phyloP scores from a whole-genome alignment of 2,888 invertebrate species.

The Tachina fera region DNA sequence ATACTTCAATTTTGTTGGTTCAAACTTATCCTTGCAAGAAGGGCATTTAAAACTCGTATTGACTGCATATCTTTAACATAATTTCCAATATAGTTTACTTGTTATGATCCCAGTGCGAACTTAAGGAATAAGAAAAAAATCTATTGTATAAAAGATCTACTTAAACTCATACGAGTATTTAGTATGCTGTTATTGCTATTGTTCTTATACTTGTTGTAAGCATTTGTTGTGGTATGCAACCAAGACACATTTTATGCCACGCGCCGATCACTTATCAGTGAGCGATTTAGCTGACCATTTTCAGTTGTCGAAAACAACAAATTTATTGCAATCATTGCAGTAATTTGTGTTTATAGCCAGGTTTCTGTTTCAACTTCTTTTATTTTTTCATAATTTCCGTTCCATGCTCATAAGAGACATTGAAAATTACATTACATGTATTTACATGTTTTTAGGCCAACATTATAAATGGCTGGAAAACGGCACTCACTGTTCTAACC shows the following conservation, averaged over 20 bases:
- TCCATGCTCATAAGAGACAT: background rate
- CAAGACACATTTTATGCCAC: slow-evolving; percentile 63
- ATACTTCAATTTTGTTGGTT: too few relatives aligned
- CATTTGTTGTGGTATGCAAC: slow-evolving; percentile 14
- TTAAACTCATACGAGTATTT: slow-evolving; percentile 21
- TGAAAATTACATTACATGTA: slow-evolving; percentile 7
- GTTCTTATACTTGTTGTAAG: background rate
- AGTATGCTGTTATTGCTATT: slow-evolving; percentile 14
- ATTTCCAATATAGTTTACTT: background rate
- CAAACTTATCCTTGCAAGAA: background rate
- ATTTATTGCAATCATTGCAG: slow-evolving; percentile 68
- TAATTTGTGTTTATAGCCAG: slow-evolving; percentile 66
- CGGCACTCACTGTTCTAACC: slow-evolving; percentile 35
- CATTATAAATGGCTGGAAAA: slow-evolving; percentile 26
- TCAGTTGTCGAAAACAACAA: slow-evolving; percentile 65
- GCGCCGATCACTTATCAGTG: slow-evolving; percentile 67
- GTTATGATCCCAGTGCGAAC: background rate
- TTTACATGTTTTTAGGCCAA: slow-evolving; percentile 55
- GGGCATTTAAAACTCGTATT: background rate
- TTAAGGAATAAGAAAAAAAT: background rate
- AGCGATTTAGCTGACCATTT: slow-evolving; percentile 55
- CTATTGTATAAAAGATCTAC: background rate
- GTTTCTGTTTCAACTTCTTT: slow-evolving; percentile 32
- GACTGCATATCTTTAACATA: background rate
- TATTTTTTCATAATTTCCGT: slow-evolving; percentile 8